Evolutionary conservation across 2,888 invertebrate genomes (phyloP), one percentile per base, ranked within the genome.

Genomic region (Agrotis puta): DNA sequence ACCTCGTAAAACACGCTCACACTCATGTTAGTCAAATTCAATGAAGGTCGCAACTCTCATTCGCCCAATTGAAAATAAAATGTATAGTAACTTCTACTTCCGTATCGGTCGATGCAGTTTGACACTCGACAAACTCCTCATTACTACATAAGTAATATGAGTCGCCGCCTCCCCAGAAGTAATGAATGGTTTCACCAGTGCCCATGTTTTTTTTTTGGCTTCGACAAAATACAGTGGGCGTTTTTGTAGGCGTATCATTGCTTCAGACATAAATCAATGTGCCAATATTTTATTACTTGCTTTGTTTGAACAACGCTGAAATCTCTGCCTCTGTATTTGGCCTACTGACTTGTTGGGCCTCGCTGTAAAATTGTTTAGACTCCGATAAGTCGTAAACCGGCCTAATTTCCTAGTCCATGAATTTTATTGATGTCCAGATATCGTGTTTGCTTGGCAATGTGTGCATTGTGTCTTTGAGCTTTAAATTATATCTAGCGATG

Each of bases 251-350:
- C 79, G 87, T 80, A 66, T 70, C 78, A 56, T 64, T 78, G 62
- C 73, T 81, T 72, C 77, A 68, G 69, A 70, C 22, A 82, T 80
- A 76, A 62, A 76, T 76, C 79, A 77, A 72, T 74, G 63, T 78
- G 74, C 74, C 82, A 79, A 79, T 79, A 71, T 84, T 88, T 87
- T 87, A 87, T 88, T 78, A 78, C 75, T 69, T 66, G 76, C 76
- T 78, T 74, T 80, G 83, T 87, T 82, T 79, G 79, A 72, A 70
- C 58, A 77, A 72, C 54, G 53, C 75, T 84, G 83, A 76, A 83
- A 85, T 74, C 67, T 66, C 64, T 56, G 67, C 61, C 24, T 76
- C 85, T 79, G 59, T 74, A 75, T 86, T 85, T 85, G 83, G 85
- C 47, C 22, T 66, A 61, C 59, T 57, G 74, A 74, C 64, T 66